phyloP scores from a whole-genome alignment of 2,113 vertebrate species.

The Bungarus multicinctus region DNA sequence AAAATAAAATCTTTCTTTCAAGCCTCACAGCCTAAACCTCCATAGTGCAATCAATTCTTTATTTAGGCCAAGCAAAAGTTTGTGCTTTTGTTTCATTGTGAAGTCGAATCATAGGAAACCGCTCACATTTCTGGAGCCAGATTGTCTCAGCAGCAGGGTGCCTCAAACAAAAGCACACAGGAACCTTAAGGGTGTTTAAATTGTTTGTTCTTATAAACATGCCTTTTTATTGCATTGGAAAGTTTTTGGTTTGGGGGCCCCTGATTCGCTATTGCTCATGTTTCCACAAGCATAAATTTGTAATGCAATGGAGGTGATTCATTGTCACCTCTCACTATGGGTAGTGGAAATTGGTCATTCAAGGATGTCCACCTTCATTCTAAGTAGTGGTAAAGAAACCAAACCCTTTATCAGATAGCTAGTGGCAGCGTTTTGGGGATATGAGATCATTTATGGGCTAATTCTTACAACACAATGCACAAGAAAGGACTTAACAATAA shows the following conservation, averaged over 20 bases:
- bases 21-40: accelerated
- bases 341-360: neutral
- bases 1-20: neutral
- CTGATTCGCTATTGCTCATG: neutral
- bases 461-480: neutral
- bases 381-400: neutral
- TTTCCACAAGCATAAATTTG: slow-evolving; percentile 1
- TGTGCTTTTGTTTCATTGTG: slow-evolving; percentile 19
- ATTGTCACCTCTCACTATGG: neutral
- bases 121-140: slow-evolving; percentile 54
- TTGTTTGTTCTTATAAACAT: slow-evolving; percentile 38
- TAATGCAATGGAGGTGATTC: slow-evolving; percentile 3
- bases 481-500: neutral
- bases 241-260: neutral
- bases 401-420: slow-evolving; percentile 12
- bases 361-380: neutral
- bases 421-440: neutral
- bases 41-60: neutral
- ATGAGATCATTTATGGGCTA: slow-evolving; percentile 11
- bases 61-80: neutral
- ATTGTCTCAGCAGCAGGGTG: slow-evolving; percentile 32
- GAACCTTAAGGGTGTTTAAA: slow-evolving; percentile 4
- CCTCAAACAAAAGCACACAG: slow-evolving; percentile 22
- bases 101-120: slow-evolving; percentile 50
- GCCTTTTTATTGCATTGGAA: slow-evolving; percentile 16